A percentile compares a stretch with the other conserved stretches of the same genome.
These are phyloP conservation scores for Naso thynnoides DNA, from an alignment of 2,797 vertebrate genomes.

Conservation along the genomic window DNA sequence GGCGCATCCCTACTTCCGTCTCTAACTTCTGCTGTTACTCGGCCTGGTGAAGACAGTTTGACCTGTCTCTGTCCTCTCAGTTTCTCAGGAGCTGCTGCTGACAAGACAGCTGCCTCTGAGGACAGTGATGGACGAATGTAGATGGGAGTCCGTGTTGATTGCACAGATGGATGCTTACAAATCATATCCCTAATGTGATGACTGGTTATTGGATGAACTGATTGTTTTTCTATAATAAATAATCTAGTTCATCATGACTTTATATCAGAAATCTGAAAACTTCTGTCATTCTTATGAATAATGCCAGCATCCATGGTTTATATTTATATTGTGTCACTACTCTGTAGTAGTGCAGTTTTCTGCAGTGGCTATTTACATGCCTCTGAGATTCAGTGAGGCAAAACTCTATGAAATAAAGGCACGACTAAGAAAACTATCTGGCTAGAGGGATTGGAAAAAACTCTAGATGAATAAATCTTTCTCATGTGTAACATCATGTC, in stretches of 20 bases:
- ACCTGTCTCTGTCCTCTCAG: not conserved
- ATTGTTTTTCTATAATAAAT: not conserved
- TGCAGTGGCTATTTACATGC: constrained; percentile 50
- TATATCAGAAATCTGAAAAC: constrained; percentile 3
- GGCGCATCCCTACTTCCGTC: not conserved
- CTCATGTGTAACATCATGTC: constrained; percentile 64
- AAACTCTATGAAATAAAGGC: constrained; percentile 64
- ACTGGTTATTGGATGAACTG: not conserved
- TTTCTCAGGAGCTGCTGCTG: constrained; percentile 14
- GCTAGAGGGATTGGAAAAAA: constrained; percentile 57
- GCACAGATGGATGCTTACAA: constrained; percentile 18
- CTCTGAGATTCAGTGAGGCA: constrained; percentile 49
- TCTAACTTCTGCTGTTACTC: not conserved
- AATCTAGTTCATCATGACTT: not conserved
- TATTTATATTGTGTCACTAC: constrained; percentile 48
- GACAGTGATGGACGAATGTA: not conserved
- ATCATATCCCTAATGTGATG: too few species aligned
- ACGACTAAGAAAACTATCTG: constrained; percentile 59
- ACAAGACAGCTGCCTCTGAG: constrained; percentile 20
- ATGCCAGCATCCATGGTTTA: constrained; percentile 17
- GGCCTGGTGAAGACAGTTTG: constrained; percentile 8
- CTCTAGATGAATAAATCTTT: constrained; percentile 67
- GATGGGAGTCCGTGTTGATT: not conserved
- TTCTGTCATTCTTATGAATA: too few species aligned
- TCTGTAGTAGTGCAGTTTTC: constrained; percentile 46